Evolutionary conservation across 2,888 invertebrate genomes (phyloP), one percentile per base, ranked within the genome.

Genomic region (Cryptocephalus primarius): DNA sequence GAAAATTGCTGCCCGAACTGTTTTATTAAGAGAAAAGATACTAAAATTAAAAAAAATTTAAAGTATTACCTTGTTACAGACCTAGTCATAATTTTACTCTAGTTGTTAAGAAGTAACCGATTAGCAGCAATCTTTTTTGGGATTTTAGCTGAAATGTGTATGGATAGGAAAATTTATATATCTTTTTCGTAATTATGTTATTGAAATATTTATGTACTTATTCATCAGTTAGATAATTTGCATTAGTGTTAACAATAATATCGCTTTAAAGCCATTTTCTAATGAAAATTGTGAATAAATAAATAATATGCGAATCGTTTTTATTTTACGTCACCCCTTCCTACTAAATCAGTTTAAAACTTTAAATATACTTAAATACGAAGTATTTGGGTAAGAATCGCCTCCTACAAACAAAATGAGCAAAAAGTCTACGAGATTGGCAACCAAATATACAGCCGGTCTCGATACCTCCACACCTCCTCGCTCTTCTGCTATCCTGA

Each of bases 251-350:
- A 67, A 63, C 66, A 67, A 67, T 65, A 67, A 66, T 64, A 68
- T 68, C 65, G 68, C 69, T 69, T 70, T 64, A 63, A 65, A 65
- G 66, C 68, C 69, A 68, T 66, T 69, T 70, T 71, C 69, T 70
- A 68, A 68, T 66, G 61, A 65, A 67, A 66, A 68, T 67, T 65
- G 36, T 36, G 36, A 36, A 36, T 36, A 36, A 36, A 36, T 36
- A 22, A 22, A 22, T 22, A 22, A 22, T 22, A 22, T 22, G 22
- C 22, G 22, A 22, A 22, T 22, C 22, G 22, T 22, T 22, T 2
- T 22, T 22, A 22, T 22, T 22, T 22, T 22, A n/a, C 6, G 22
- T 6, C 2, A 22, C 22, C 22, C 22, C 22, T 2, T 22, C 22
- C 22, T 22, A 2, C 22, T 6, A 22, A 6, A 22, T 4, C 2